Percentiles rank a stretch among this genome's conserved stretches.
Conservation (phyloP, 2,888 invertebrate genomes). For the Scaptomyza reducta region DNA sequence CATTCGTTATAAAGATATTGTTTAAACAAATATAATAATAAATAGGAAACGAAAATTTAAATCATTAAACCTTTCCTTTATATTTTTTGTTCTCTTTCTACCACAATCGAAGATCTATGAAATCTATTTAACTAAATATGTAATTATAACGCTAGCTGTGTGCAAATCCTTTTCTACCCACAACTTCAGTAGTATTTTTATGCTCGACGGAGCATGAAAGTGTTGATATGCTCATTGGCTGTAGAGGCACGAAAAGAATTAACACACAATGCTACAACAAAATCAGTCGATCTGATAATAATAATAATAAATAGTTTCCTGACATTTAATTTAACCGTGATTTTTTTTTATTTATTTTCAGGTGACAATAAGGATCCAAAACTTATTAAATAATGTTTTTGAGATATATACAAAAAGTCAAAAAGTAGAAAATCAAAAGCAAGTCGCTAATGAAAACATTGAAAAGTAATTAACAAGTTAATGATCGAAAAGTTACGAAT, state of each 20-base stretch:
- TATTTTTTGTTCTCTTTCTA: background rate
- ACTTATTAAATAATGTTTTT: conserved; percentile 42
- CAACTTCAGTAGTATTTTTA: conserved; percentile 39
- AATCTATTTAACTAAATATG: background rate
- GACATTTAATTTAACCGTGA: background rate
- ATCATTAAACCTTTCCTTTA: no score
- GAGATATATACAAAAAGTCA: conserved; percentile 8
- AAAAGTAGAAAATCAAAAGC: conserved; percentile 29
- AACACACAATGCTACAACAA: conserved; percentile 18
- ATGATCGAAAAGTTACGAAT: conserved; percentile 29
- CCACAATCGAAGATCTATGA: background rate
- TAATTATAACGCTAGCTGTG: background rate
- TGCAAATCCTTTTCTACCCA: conserved; percentile 2
- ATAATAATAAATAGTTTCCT: background rate
- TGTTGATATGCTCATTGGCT: conserved; percentile 25
- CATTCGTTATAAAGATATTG: no score
- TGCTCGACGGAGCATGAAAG: conserved; percentile 70
- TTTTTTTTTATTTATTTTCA: conserved; percentile 22
- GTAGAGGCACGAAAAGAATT: conserved; percentile 30
- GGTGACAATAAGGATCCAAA: conserved; percentile 25
- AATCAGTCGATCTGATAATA: background rate
- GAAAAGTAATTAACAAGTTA: conserved; percentile 39
- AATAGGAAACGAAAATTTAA: no score
- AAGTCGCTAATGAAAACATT: conserved; percentile 50
- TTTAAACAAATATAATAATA: no score